Evolutionary conservation across 1,140 invertebrate genomes (phyloP), one percentile per base, ranked within the genome.

Genomic region (Ganaspis sp.): DNA sequence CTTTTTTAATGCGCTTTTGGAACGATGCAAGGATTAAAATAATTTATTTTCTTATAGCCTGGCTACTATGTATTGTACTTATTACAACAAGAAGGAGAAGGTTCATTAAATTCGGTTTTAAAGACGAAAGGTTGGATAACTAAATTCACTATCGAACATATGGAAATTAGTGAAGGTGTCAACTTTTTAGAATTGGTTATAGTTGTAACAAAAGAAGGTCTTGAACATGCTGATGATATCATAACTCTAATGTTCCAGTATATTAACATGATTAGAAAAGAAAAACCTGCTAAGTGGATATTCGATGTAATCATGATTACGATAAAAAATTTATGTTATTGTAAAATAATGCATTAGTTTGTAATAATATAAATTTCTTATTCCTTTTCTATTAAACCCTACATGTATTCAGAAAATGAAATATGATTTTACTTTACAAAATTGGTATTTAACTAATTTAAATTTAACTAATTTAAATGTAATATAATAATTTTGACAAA

Each of bases 71-170:
- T 99, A 72, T 95, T 96, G 15, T 97, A 99, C 92, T 92, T 99
- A 69, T 93, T 99, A 85, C 98, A 98, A 0, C 98, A 99, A 89
- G 98, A 99, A 92, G 98, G 98, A 6, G 94, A 96, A 58, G 98
- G 98, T 11, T 99, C 98, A 86, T 92, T 99, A 45, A 91, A 99
- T 69, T 97, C 98, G 5, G 95, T 95, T 37, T 92, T 99, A 6
- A 98, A 98, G 87, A 91, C 93, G 8, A 92, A 93, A 81, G 97
- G 98, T 38, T 99, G 98, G 98, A 97, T 96, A 26, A 99, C 97
- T n/a, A n/a, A n/a, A n/a, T 89, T 93, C 94, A 81, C 88, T 99
- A n/a, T n/a, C n/a, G n/a, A n/a, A 92, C 95, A 42, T 95, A 95
- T 9, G 97, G 97, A 0, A 94, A 94, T 94, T 0, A 95, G 95